Evolutionary conservation across 2,888 invertebrate genomes (phyloP).

Genomic region (Tubulanus polymorphus): DNA sequence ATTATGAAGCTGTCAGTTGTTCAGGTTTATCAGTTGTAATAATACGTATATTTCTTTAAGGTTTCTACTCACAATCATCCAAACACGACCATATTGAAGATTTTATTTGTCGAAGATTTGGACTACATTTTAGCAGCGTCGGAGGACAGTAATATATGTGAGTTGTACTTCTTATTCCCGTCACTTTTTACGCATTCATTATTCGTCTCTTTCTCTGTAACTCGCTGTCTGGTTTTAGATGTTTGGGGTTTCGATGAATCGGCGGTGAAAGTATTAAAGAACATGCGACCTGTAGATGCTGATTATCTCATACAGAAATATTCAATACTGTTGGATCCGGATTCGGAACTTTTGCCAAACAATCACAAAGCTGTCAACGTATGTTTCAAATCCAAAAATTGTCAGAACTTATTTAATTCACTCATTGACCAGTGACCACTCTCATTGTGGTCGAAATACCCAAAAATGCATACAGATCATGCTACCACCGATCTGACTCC

Average conservation of each 20-base stretch:
- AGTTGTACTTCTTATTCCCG: too few species aligned
- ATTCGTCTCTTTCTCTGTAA: too few species aligned
- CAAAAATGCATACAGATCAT: too few species aligned
- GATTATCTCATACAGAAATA: conserved; percentile 39
- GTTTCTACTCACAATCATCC: conserved; percentile 41
- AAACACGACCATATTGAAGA: conserved; percentile 39
- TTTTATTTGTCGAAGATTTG: conserved; percentile 47
- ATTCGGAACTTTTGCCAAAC: conserved; percentile 41
- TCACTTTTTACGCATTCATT: too few species aligned
- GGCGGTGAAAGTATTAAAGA: conserved; percentile 44
- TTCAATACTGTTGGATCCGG: conserved; percentile 40
- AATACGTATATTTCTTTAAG: conserved; percentile 27
- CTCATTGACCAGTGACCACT: too few species aligned
- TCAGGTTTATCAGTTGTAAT: too few species aligned
- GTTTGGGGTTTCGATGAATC: conserved; percentile 52
- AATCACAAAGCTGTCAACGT: too few species aligned
- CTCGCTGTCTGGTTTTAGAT: conserved; percentile 30
- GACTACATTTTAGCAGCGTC: conserved; percentile 50
- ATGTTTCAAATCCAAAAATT: too few species aligned
- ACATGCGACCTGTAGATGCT: conserved; percentile 43
- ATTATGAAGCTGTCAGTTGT: too few species aligned
- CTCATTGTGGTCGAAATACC: too few species aligned
- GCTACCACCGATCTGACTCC: too few species aligned
- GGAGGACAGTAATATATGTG: conserved; percentile 51
- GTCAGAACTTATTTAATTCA: too few species aligned